Conservation (phyloP, 2,888 invertebrate species). For the Acrobasis repandana region DNA sequence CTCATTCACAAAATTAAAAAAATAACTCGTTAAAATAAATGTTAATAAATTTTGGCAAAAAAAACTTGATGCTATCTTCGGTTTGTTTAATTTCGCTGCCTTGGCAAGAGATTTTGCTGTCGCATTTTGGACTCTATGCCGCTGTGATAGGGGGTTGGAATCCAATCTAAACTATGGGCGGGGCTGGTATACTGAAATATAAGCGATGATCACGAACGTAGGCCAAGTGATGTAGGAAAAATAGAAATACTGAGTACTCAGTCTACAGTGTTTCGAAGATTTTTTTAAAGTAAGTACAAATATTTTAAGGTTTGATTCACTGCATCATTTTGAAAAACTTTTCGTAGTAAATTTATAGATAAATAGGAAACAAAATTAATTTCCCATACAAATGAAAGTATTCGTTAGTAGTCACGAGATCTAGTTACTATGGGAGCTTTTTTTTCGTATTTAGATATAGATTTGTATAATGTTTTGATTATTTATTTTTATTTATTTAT, state of each 20-base stretch:
- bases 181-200: slow-evolving; percentile 59
- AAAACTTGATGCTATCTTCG: slow-evolving; percentile 7
- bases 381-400: no score
- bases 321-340: no score
- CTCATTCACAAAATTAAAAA: slow-evolving; percentile 16
- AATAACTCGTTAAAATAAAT: slow-evolving; percentile 27
- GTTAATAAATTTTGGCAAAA: slow-evolving; percentile 22
- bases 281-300: no score
- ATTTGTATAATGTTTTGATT: no score
- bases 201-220: slow-evolving; percentile 57
- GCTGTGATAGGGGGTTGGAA: slow-evolving; percentile 37
- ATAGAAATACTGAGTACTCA: not conserved
- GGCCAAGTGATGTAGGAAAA: slow-evolving; percentile 38
- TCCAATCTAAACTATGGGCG: slow-evolving; percentile 73
- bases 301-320: no score
- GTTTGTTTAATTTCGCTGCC: slow-evolving; percentile 45
- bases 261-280: no score
- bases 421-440: no score
- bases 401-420: no score
- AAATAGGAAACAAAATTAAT: no score
- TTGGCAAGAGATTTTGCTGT: slow-evolving; percentile 26
- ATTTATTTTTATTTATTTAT: no score
- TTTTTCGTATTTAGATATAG: no score
- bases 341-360: no score
- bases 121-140: slow-evolving; percentile 39